A percentile compares a stretch with the other conserved stretches of the same genome.
Conservation (phyloP, 2,797 vertebrate genomes). For the Chlorospingus flavigularis region DNA sequence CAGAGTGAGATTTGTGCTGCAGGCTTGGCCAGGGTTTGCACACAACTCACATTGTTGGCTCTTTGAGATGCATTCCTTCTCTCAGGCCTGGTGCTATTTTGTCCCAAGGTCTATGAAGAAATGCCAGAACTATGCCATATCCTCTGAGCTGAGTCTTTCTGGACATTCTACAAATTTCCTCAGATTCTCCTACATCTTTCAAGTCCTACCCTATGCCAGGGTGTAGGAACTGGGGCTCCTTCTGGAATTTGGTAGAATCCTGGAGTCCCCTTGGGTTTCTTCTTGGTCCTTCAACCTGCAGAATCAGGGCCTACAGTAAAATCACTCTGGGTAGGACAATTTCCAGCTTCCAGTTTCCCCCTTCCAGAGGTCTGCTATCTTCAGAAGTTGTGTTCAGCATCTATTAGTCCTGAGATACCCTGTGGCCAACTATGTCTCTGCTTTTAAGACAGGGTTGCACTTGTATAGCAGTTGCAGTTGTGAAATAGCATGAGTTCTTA, state of each 20-base stretch:
- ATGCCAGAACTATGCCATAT: not conserved
- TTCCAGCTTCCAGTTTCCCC: not conserved
- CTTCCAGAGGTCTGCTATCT: not conserved
- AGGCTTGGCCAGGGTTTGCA: not conserved
- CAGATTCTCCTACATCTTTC: accelerated
- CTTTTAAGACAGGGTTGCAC: not conserved
- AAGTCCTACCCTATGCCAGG: not conserved
- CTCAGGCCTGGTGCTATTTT: not conserved
- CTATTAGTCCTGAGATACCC: not conserved
- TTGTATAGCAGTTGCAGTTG: not conserved
- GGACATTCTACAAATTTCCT: not conserved
- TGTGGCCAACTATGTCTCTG: not conserved
- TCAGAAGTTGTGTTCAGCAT: not conserved
- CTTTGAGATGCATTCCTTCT: not conserved
- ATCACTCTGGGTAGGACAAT: not conserved
- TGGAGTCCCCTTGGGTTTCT: not conserved
- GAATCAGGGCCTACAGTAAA: not conserved
- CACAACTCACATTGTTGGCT: not conserved
- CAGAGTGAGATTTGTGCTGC: not conserved
- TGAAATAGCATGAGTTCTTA: not conserved
- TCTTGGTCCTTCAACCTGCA: not conserved
- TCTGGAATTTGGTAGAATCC: not conserved
- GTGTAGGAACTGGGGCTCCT: accelerated
- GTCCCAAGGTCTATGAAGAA: not conserved
- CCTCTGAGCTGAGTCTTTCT: not conserved